Evolutionary conservation across 2,113 vertebrate genomes (phyloP), one percentile per base, ranked within the genome.

Genomic region (Tenrec ecaudatus): DNA sequence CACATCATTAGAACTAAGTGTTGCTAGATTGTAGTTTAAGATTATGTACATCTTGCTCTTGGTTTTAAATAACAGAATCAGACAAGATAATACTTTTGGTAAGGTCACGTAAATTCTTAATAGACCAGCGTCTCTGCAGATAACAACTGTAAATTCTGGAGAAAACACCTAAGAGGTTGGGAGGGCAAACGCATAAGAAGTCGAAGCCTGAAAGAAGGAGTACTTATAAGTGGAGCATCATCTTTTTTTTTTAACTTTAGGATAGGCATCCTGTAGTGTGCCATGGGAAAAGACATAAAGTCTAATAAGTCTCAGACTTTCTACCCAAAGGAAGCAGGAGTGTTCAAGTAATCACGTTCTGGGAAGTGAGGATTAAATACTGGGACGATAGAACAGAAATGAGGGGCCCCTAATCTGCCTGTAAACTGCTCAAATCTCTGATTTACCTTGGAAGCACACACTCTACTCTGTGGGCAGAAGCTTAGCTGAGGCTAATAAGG

Each of bases 1-100:
- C 40, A 40, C 40, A 40, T 40, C 40, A 3, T 40, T 4, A 40
- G 40, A 40, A 40, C 40, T 40, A 40, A 40, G 3, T 40, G 40
- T 40, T 40, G 40, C 40, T 40, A 40, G 40, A 40, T 40, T 40
- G 40, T 40, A 40, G 40, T 40, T 40, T 40, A 40, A 40, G 40
- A 40, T 40, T 40, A 40, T 40, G 40, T 40, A 40, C 40, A 40
- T 40, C 40, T 7, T 40, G 40, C 57, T 58, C 57, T 19, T 58
- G 57, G 19, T 84, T 94, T 91, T 71, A 92, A 76, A 86, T 40
- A 85, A 58, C 22, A 31, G 60, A 71, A 58, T 53, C 25, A 20
- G 29, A 27, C 25, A 68, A 78, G 10, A 71, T 62, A 90, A 33
- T 89, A 43, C 20, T 76, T 95, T 27, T 86, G 7, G 90, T 68